phyloP scores from a whole-genome alignment of 2,113 vertebrate species.

The Triplophysa tibetana region DNA sequence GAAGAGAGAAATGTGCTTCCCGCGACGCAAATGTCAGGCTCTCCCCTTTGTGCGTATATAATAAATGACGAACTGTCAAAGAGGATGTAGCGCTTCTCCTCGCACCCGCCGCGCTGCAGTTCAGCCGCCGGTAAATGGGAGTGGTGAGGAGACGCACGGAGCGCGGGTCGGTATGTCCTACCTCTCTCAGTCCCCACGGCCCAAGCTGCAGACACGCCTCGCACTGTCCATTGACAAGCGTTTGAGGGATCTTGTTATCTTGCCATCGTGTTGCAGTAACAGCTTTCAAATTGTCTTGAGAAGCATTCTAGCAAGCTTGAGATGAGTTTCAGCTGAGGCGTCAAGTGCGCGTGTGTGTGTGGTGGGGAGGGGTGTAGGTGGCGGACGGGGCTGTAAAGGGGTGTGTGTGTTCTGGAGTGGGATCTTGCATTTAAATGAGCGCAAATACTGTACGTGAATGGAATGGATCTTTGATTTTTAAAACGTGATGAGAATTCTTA shows the following conservation, averaged over 20 bases:
- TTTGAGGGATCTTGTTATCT: conserved; percentile 18
- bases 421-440: conserved; percentile 55
- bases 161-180: conserved; percentile 42
- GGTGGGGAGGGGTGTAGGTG: neutral
- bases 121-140: conserved; percentile 34
- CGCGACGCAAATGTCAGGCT: neutral
- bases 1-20: neutral
- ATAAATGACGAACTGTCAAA: neutral
- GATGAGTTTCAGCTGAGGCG: conserved; percentile 21
- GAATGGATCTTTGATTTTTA: conserved; percentile 43
- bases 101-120: conserved; percentile 13
- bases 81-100: neutral
- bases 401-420: conserved; percentile 21
- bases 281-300: conserved; percentile 13
- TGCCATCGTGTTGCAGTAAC: conserved; percentile 13
- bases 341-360: neutral
- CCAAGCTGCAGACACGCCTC: conserved; percentile 28
- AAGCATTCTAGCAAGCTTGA: neutral
- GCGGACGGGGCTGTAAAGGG: neutral
- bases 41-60: neutral
- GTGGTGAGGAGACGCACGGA: conserved; percentile 29
- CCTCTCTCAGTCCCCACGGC: conserved; percentile 19
- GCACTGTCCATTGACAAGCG: neutral
- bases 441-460: conserved; percentile 48
- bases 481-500: conserved; percentile 38